phyloP scores from a whole-genome alignment of 2,888 invertebrate genomes.

The Laothoe populi region DNA sequence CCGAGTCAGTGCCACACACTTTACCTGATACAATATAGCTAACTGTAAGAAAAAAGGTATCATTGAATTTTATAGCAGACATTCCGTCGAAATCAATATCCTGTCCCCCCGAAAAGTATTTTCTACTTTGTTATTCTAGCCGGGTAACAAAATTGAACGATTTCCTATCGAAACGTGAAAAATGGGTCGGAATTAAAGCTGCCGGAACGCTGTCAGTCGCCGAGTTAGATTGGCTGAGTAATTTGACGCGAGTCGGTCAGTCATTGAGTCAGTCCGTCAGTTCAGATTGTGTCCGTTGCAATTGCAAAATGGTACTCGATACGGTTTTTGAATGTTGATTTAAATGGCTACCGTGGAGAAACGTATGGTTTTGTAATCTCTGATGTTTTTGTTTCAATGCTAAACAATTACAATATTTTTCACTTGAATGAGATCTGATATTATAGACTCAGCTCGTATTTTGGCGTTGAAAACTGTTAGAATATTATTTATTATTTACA shows the following conservation, averaged over 20 bases:
- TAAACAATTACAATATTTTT: not conserved
- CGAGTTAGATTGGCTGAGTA: slow-evolving; percentile 24
- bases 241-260: slow-evolving; percentile 15
- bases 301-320: slow-evolving; percentile 17
- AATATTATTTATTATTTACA: no score
- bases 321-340: slow-evolving; percentile 21
- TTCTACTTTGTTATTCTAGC: slow-evolving; percentile 20
- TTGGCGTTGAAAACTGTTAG: no score
- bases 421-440: no score
- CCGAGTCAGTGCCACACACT: no score
- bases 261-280: slow-evolving; percentile 9
- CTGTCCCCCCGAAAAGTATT: not conserved
- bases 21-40: not conserved
- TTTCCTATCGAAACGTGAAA: slow-evolving; percentile 21
- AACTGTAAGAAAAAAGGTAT: not conserved
- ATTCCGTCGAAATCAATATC: not conserved
- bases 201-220: slow-evolving; percentile 23
- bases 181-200: slow-evolving; percentile 27
- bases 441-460: no score
- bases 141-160: slow-evolving; percentile 18
- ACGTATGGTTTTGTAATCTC: not conserved
- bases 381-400: not conserved
- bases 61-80: no score
- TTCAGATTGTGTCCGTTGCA: slow-evolving; percentile 13
- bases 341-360: not conserved